Evolutionary conservation across 2,113 vertebrate species (phyloP).

Genomic region (Cephalopterus ornatus): DNA sequence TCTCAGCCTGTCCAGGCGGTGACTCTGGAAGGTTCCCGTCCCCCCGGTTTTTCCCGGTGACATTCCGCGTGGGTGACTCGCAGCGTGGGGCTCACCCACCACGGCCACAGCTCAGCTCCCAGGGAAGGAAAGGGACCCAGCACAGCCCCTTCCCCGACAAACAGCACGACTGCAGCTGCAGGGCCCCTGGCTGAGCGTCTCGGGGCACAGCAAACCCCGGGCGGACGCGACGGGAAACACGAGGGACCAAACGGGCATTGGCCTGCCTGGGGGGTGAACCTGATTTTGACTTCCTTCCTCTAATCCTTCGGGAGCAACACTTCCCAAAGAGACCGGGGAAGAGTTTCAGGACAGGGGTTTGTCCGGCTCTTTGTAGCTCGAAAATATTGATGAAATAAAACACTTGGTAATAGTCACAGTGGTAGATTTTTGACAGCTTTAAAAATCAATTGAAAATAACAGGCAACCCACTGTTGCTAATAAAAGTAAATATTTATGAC

Average conservation of each 20-base stretch:
- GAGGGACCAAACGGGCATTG: neutral
- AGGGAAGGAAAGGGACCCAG: neutral
- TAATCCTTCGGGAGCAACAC: neutral
- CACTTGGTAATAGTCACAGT: constrained; percentile 76
- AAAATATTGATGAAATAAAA: constrained; percentile 78
- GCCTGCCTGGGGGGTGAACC: neutral
- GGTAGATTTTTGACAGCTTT: constrained; percentile 79
- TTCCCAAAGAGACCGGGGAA: neutral
- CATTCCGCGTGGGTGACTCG: neutral
- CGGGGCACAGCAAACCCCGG: neutral
- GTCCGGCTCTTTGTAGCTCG: constrained; percentile 36
- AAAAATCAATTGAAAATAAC: constrained; percentile 93
- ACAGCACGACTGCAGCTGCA: neutral
- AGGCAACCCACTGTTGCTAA: constrained; percentile 88
- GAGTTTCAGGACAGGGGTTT: neutral
- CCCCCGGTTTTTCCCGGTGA: neutral
- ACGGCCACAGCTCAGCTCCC: neutral
- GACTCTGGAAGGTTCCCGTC: neutral
- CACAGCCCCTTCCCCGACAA: neutral
- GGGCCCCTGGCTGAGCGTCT: neutral
- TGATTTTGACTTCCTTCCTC: neutral
- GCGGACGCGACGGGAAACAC: neutral
- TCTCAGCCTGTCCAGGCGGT: neutral
- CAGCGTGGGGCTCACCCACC: neutral
- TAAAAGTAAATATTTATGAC: constrained; percentile 99